Evolutionary conservation across 2,888 invertebrate species (phyloP), one percentile per base, ranked within the genome.

Genomic region (Lasius fuliginosus): DNA sequence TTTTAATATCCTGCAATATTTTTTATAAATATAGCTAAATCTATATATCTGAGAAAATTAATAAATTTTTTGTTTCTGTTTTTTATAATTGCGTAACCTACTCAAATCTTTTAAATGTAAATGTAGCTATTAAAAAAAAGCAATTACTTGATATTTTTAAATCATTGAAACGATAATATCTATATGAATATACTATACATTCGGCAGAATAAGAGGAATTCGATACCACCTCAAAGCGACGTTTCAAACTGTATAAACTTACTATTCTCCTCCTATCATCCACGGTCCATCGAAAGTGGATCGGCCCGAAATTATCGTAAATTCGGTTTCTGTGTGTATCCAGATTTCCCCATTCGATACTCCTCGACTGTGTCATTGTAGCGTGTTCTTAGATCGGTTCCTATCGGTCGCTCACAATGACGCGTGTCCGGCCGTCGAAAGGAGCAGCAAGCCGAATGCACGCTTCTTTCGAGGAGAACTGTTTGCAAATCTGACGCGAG

Each of bases 401-500:
- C 83, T 85, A 90, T 90, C 86, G 85, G 71, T 64, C 81, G 88
- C 85, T 88, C 49, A 89, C 92, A 89, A 91, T 90, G 89, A 88
- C 87, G 88, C 86, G 88, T 90, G 89, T 88, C 88, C 18, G 60
- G 58, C 79, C 90, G 87, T 86, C 88, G 89, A 93, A 92, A 91
- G 81, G 93, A 93, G 91, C 93, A 92, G 84, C 92, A 81, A 58
- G 67, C 11, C 83, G 77, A 68, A 83, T 77, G 33, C 40, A 67
- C 58, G 64, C 42, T 75, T 53, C 64, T 65, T 56, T 65, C 76
- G 46, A 87, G 84, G 86, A 87, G 87, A 89, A 81, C 89, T 90
- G 92, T 93, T 93, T 92, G 91, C 92, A 92, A 93, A 93, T 93
- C 92, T 91, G 87, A 87, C 87, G 87, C 86, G 87, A 88, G 83